phyloP scores from a whole-genome alignment of 2,888 invertebrate species.

The Lampropteryx suffumata region DNA sequence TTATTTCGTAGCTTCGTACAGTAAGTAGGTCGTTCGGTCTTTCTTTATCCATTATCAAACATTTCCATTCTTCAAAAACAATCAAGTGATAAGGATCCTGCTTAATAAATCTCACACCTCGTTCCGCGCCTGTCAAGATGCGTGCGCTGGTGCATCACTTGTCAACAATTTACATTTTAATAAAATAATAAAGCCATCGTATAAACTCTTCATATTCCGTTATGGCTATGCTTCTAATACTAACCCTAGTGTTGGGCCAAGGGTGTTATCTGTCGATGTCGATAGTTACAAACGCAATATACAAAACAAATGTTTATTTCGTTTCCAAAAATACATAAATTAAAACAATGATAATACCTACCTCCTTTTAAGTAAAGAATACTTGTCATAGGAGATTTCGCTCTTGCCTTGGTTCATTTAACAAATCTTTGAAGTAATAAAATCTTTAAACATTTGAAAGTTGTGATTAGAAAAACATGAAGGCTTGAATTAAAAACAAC shows the following conservation, averaged over 20 bases:
- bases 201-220: slow-evolving; percentile 47
- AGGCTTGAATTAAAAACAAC: too few relatives aligned
- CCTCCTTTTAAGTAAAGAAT: too few relatives aligned
- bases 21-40: too few relatives aligned
- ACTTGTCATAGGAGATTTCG: too few relatives aligned
- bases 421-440: too few relatives aligned
- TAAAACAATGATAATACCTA: too few relatives aligned
- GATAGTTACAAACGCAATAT: slow-evolving; percentile 11
- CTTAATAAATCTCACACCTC: slow-evolving; percentile 28
- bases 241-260: slow-evolving; percentile 1
- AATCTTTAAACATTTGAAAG: too few relatives aligned
- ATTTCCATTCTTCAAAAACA: slow-evolving; percentile 2
- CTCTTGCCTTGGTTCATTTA: too few relatives aligned
- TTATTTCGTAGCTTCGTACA: too few relatives aligned
- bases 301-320: too few relatives aligned
- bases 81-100: slow-evolving; percentile 14
- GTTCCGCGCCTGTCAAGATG: slow-evolving; percentile 6
- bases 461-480: too few relatives aligned
- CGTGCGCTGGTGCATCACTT: slow-evolving; percentile 44
- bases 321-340: too few relatives aligned
- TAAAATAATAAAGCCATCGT: slow-evolving; percentile 53
- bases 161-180: slow-evolving; percentile 63
- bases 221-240: slow-evolving; percentile 31
- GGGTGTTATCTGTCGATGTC: slow-evolving; percentile 4
- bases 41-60: not conserved